phyloP scores from a whole-genome alignment of 2,113 vertebrate genomes.

The Isichthys henryi region DNA sequence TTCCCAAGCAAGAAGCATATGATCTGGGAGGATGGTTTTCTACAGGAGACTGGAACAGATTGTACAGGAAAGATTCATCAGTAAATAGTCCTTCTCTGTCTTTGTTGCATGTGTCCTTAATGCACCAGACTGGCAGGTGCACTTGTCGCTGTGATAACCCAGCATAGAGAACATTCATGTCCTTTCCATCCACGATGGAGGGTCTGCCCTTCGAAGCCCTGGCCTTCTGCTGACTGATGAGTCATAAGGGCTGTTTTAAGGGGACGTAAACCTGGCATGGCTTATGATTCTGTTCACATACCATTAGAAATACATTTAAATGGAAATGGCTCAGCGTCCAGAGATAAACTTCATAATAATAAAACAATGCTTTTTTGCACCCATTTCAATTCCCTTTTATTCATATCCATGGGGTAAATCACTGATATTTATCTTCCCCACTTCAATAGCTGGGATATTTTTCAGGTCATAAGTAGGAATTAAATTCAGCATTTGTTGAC shows the following conservation, averaged over 20 bases:
- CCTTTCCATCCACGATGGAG: neutral
- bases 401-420: neutral
- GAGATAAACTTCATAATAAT: conserved; percentile 1
- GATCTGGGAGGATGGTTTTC: neutral
- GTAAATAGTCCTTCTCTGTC: neutral
- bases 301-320: neutral
- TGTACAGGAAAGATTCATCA: neutral
- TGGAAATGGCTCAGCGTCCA: neutral
- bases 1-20: neutral
- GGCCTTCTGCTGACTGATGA: neutral
- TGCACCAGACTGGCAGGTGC: neutral
- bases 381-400: neutral
- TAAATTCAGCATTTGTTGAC: conserved; percentile 10
- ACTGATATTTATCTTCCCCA: neutral
- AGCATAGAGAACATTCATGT: neutral
- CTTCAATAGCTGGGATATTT: neutral
- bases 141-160: neutral
- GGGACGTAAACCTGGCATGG: neutral
- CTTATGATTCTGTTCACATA: neutral
- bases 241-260: neutral
- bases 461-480: neutral
- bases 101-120: neutral
- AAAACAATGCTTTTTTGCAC: neutral
- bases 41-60: neutral
- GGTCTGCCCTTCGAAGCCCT: neutral